phyloP scores from a whole-genome alignment of 2,113 vertebrate species.

The Aegithalos caudatus region DNA sequence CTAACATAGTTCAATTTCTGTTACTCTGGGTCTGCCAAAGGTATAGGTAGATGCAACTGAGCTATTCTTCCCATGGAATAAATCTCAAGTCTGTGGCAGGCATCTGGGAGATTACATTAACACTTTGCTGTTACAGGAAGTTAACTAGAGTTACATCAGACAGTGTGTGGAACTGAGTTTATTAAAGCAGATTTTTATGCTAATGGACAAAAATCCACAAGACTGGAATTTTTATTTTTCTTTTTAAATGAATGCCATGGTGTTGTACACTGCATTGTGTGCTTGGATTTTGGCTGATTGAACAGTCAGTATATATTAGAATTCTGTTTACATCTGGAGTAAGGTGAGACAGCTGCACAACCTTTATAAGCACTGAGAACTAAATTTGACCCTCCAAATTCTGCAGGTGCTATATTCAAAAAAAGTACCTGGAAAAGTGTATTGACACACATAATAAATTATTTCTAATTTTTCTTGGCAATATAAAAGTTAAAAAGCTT shows the following conservation, averaged over 20 bases:
- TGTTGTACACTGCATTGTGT: not conserved
- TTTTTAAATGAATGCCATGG: not conserved
- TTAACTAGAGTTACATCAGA: not conserved
- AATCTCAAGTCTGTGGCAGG: not conserved
- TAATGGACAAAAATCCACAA: not conserved
- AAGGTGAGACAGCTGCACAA: not conserved
- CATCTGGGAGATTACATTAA: not conserved
- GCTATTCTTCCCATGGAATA: not conserved
- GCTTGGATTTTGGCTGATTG: not conserved
- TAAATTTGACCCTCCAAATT: not conserved
- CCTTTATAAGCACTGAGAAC: not conserved
- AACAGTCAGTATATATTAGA: not conserved
- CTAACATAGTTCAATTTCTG: not conserved
- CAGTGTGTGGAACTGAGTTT: not conserved
- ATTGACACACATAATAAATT: not conserved
- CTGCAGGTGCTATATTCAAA: not conserved
- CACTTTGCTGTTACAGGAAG: not conserved
- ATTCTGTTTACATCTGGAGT: not conserved
- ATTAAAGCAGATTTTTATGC: not conserved
- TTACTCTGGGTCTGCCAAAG: not conserved
- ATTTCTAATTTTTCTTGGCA: not conserved
- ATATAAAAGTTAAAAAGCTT: conserved; percentile 9
- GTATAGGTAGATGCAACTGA: not conserved
- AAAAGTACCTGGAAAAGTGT: not conserved
- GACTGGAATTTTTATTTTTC: not conserved